A percentile compares a stretch with the other conserved stretches of the same genome.
Conservation (phyloP, 2,113 vertebrate genomes). For the Eurystomus gularis region DNA sequence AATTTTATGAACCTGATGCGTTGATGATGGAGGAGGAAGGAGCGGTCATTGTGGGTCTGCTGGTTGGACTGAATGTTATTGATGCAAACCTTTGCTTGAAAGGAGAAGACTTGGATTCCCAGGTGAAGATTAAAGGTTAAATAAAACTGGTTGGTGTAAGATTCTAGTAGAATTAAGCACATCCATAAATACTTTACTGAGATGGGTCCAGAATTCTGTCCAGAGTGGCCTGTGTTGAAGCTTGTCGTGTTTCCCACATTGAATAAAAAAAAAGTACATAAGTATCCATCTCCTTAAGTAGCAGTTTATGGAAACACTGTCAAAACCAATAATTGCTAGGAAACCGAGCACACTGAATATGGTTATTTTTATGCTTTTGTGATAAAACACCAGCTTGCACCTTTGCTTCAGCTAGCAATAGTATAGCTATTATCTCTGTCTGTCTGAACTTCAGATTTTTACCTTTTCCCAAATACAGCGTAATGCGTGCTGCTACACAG, state of each 20-base stretch:
- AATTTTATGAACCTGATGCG: slow-evolving; percentile 93
- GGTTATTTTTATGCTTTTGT: not conserved
- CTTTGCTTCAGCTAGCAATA: not conserved
- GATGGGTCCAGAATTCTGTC: not conserved
- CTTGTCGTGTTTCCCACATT: not conserved
- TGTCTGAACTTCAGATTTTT: not conserved
- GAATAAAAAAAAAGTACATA: not conserved
- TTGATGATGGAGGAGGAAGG: slow-evolving; percentile 96
- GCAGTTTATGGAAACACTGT: not conserved
- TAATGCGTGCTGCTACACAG: not conserved
- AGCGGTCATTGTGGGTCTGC: slow-evolving; percentile 89
- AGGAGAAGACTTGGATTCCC: slow-evolving; percentile 97
- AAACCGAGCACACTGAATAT: not conserved
- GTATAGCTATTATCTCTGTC: not conserved
- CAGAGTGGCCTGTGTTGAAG: not conserved
- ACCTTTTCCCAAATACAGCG: not conserved
- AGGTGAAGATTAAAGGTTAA: slow-evolving; percentile 76
- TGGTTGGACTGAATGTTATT: slow-evolving; percentile 96
- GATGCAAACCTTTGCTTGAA: slow-evolving; percentile 98
- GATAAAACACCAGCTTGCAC: not conserved
- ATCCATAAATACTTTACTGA: not conserved
- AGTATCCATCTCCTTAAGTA: not conserved
- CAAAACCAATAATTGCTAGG: not conserved
- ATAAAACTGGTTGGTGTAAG: not conserved
- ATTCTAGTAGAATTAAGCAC: not conserved